phyloP scores from a whole-genome alignment of 2,797 vertebrate species.

The Lepilemur septentrionalis region DNA sequence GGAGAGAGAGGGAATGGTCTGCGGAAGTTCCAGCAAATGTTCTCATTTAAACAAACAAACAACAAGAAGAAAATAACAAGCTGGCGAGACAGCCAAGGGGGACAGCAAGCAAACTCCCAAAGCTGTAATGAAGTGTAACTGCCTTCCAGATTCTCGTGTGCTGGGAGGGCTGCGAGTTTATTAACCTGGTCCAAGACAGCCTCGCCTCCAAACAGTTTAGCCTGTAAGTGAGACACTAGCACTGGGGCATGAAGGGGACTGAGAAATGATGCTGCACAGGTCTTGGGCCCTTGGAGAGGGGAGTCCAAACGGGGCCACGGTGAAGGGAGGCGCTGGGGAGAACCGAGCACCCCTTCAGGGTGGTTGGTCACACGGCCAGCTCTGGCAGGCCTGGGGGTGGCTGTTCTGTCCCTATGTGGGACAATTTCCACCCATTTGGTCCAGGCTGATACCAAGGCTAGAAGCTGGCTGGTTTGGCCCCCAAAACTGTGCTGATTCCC shows the following conservation, averaged over 20 bases:
- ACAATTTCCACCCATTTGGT: not conserved
- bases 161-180: slow-evolving; percentile 19
- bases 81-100: not conserved
- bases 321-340: not conserved
- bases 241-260: slow-evolving; percentile 37
- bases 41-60: slow-evolving; percentile 52
- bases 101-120: not conserved
- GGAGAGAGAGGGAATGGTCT: not conserved
- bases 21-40: not conserved
- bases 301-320: not conserved
- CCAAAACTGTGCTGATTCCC: not conserved
- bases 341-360: not conserved
- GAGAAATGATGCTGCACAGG: not conserved
- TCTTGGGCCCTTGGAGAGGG: slow-evolving; percentile 46
- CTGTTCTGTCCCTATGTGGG: not conserved
- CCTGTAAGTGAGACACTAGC: slow-evolving; percentile 14
- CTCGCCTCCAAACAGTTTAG: slow-evolving; percentile 28
- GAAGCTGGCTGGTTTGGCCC: not conserved
- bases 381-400: too few species aligned
- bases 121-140: slow-evolving; percentile 50
- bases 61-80: slow-evolving; percentile 1
- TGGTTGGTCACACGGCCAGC: too few species aligned
- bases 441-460: not conserved
- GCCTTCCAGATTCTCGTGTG: not conserved
- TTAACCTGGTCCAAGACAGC: slow-evolving; percentile 63